Evolutionary conservation across 2,888 invertebrate genomes (phyloP).

Genomic region (Tryphoninae sp.): DNA sequence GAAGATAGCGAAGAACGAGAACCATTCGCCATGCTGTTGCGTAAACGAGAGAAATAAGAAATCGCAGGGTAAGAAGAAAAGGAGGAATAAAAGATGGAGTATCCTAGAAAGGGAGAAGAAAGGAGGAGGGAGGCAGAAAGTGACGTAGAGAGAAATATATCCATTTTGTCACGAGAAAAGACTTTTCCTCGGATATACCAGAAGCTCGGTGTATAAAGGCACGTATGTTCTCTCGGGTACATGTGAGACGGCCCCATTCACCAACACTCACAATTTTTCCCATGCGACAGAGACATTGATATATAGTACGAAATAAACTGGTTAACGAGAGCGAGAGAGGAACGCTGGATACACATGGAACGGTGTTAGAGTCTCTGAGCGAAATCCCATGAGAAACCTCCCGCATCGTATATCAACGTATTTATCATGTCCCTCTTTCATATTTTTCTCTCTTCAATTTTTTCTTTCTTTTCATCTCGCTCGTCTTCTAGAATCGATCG

Average conservation of each 20-base stretch:
- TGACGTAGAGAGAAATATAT: constrained; percentile 22
- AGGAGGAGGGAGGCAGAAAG: neutral
- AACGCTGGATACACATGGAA: neutral
- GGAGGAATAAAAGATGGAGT: constrained; percentile 7
- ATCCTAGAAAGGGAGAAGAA: neutral
- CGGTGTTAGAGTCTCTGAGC: neutral
- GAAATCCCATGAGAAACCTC: constrained; percentile 23
- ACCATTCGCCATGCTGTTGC: constrained; percentile 8
- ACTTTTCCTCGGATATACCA: neutral
- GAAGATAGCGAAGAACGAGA: constrained; percentile 10
- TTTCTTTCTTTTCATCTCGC: neutral
- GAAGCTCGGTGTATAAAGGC: neutral
- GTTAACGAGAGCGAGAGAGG: constrained; percentile 5
- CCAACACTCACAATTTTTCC: constrained; percentile 5
- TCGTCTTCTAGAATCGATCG: neutral
- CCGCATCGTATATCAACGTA: neutral
- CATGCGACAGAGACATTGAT: constrained; percentile 8
- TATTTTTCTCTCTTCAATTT: constrained; percentile 7
- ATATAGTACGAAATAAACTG: constrained; percentile 16
- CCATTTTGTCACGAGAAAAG: constrained; percentile 4
- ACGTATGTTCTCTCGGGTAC: neutral
- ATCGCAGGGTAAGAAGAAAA: neutral
- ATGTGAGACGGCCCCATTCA: neutral
- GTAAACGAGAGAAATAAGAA: constrained; percentile 11
- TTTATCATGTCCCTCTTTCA: constrained; percentile 25